phyloP scores from a whole-genome alignment of 2,888 invertebrate species.

The Epinotia bilunana region DNA sequence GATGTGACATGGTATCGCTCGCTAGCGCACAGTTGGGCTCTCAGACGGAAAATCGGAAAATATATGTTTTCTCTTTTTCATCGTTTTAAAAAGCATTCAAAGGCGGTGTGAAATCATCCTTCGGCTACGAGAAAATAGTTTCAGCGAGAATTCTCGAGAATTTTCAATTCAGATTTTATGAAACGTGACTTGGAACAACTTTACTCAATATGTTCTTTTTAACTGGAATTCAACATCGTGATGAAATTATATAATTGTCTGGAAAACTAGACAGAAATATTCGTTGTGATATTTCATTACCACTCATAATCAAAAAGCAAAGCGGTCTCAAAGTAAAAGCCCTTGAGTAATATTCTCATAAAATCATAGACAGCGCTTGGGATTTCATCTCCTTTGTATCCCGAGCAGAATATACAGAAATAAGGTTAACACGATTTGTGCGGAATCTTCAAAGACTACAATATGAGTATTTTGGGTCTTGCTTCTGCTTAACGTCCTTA shows the following conservation, averaged over 20 bases:
- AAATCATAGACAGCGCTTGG: constrained; percentile 39
- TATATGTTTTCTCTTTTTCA: constrained; percentile 56
- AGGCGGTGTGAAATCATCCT: constrained; percentile 44
- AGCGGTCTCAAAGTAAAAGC: constrained; percentile 39
- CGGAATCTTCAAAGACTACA: constrained; percentile 32
- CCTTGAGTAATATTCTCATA: constrained; percentile 35
- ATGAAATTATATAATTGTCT: constrained; percentile 27
- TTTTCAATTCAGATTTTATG: constrained; percentile 41
- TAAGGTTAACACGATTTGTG: constrained; percentile 36
- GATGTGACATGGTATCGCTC: constrained; percentile 51
- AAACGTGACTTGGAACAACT: constrained; percentile 41
- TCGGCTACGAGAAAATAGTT: constrained; percentile 42
- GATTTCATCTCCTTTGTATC: constrained; percentile 43
- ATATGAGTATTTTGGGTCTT: constrained; percentile 25
- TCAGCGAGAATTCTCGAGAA: constrained; percentile 34
- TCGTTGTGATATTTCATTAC: constrained; percentile 21
- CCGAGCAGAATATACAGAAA: constrained; percentile 40
- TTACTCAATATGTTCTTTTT: constrained; percentile 30
- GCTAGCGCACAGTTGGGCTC: constrained; percentile 48
- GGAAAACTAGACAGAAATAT: constrained; percentile 17
- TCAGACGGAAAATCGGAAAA: constrained; percentile 49
- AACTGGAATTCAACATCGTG: constrained; percentile 24
- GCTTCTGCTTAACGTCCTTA: constrained; percentile 6
- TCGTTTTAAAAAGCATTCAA: constrained; percentile 54
- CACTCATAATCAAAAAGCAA: constrained; percentile 36